These are phyloP conservation scores for Sipunculus nudus DNA, from an alignment of 2,888 invertebrate genomes.

Conservation along the genomic window DNA sequence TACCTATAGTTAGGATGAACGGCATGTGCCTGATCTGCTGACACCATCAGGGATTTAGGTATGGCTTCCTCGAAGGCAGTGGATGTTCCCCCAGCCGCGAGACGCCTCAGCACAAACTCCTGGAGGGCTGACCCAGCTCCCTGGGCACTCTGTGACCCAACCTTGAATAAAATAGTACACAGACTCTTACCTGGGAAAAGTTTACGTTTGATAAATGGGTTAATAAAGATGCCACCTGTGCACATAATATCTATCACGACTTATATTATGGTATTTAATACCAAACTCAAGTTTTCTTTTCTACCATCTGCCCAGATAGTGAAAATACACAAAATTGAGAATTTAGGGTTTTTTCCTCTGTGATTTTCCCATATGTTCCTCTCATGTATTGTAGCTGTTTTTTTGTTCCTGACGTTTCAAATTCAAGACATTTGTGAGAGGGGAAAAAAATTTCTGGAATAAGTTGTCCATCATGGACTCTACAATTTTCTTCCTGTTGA, in stretches of 20 bases:
- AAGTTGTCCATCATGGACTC: too few species aligned
- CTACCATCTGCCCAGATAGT: too few species aligned
- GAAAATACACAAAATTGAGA: too few species aligned
- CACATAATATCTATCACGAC: not conserved
- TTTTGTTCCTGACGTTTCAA: too few species aligned
- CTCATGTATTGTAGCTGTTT: too few species aligned
- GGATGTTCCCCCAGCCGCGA: conserved; percentile 46
- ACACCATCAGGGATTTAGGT: conserved; percentile 67
- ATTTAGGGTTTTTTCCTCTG: too few species aligned
- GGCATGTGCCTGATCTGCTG: conserved; percentile 68
- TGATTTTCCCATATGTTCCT: too few species aligned
- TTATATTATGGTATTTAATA: too few species aligned
- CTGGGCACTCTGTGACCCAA: conserved; percentile 68
- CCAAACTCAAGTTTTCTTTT: too few species aligned
- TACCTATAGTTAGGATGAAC: conserved; percentile 69
- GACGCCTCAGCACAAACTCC: conserved; percentile 66
- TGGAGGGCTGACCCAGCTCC: conserved; percentile 68
- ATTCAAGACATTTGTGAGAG: too few species aligned
- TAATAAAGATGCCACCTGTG: not conserved
- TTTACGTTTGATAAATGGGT: not conserved
- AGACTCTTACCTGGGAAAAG: not conserved
- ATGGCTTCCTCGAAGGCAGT: conserved; percentile 67
- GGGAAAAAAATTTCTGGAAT: too few species aligned
- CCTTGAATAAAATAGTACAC: conserved; percentile 45
- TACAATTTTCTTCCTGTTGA: too few species aligned